Base-by-base conservation (phyloP, 2,113 vertebrate species). In the Entelurus aequoreus region DNA sequence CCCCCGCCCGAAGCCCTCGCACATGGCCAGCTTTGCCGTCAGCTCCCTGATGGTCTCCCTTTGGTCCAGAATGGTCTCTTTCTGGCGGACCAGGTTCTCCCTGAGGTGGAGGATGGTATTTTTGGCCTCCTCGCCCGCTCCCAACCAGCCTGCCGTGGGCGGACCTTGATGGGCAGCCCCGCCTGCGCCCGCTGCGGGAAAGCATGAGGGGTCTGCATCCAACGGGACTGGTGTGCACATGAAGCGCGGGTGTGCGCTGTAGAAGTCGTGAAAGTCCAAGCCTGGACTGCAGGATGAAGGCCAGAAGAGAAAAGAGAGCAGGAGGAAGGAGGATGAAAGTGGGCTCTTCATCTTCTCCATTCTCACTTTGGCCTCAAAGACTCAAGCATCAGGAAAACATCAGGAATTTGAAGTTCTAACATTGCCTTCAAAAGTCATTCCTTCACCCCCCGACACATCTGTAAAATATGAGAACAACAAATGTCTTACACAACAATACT, bases 51-150 rank as follows among this genome's bases (percentile, higher is more conserved):
- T 91, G 48, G 89, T 90, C 78, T 93, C 92, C 59, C 92, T 84
- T 79, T 91, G 91, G 69, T 93, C 90, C 72, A 93, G 71, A 59
- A 93, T 92, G 52, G 88, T 92, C 81, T 93, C 92, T 16, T 90
- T 92, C 84, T 93, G 91, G 44, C 89, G 89, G 9, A 93, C 85
- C 1, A 93, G 80, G 60, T 87, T 92, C 79, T 93, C 92, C 48
- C 90, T 87, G 8, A 93, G 86, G 72, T 92, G 88, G 42, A 93
- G 78, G 71, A 93, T 91, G 44, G 89, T 91, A 48, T 87, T 75
- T 71, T 92, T 92, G 59, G 92, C 89, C 63, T 93, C 92, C 11
- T 92, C 92, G 1, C 88, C 87, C n/a, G 87, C 82, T 15, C 89
- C 90, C 75, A 85, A 87, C 88, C 86, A 89, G 46, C 88, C 78